A percentile compares a stretch with the other conserved stretches of the same genome.
Conservation (phyloP, 2,888 invertebrate genomes). For the Sminthurinus aureus region DNA sequence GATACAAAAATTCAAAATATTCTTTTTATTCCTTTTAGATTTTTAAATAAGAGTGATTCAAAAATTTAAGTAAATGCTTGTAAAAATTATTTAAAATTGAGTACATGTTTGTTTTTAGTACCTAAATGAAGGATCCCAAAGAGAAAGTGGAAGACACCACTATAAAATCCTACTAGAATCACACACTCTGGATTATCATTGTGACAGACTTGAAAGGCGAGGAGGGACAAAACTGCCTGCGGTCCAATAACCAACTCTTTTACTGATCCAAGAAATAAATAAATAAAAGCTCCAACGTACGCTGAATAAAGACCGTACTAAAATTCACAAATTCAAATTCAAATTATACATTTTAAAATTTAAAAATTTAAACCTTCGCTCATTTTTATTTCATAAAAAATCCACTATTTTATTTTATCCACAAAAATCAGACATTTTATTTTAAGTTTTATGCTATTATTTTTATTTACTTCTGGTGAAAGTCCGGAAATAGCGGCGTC, state of each 20-base stretch:
- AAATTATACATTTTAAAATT: too few relatives aligned
- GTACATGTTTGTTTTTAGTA: conserved; percentile 23
- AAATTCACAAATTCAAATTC: conserved; percentile 21
- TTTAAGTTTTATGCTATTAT: background rate
- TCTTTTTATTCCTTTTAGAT: background rate
- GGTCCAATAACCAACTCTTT: conserved; percentile 65
- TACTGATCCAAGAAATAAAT: conserved; percentile 66
- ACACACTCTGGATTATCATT: conserved; percentile 52
- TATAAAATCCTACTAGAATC: conserved; percentile 54
- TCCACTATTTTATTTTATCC: background rate
- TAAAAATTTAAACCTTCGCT: background rate
- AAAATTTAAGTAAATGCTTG: background rate
- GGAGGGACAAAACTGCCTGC: conserved; percentile 38
- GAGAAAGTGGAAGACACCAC: conserved; percentile 51
- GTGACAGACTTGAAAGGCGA: conserved; percentile 56
- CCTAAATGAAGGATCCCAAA: conserved; percentile 56
- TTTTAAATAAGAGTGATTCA: background rate
- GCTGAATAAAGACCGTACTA: conserved; percentile 54
- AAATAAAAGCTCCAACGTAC: conserved; percentile 66
- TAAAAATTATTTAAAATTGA: background rate
- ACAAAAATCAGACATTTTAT: conserved; percentile 17
- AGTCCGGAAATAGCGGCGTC: conserved; percentile 65
- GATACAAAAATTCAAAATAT: background rate
- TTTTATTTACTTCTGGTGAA: conserved; percentile 63
- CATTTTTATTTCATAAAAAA: conserved; percentile 9